These are phyloP conservation scores for Archilochus colubris DNA, from an alignment of 2,113 vertebrate genomes.

Conservation along the genomic window DNA sequence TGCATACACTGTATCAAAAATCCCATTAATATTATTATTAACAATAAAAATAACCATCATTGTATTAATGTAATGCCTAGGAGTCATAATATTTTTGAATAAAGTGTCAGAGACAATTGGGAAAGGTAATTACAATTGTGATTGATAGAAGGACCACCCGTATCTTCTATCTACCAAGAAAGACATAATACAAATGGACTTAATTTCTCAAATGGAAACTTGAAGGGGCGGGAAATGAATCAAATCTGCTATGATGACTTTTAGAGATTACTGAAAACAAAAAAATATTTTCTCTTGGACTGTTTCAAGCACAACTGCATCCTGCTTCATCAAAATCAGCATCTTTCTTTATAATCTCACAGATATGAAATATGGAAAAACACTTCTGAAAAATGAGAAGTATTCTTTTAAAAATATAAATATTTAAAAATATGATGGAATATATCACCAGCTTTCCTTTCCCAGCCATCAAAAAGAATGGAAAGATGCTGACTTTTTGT, in stretches of 20 bases:
- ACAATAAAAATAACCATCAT: conserved; percentile 52
- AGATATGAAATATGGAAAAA: not conserved
- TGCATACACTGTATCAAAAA: not conserved
- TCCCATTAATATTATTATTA: conserved; percentile 40
- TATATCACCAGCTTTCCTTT: not conserved
- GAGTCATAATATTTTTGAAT: conserved; percentile 44
- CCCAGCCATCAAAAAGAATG: not conserved
- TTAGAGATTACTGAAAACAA: not conserved
- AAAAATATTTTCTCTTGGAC: not conserved
- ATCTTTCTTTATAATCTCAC: not conserved
- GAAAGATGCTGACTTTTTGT: not conserved
- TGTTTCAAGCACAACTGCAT: not conserved
- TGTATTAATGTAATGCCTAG: conserved; percentile 15
- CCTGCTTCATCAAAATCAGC: not conserved
- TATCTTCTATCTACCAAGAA: not conserved
- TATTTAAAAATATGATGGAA: not conserved
- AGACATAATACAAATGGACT: not conserved
- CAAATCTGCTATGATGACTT: not conserved
- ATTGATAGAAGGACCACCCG: conserved; percentile 55
- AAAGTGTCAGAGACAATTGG: conserved; percentile 26
- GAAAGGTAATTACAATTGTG: conserved; percentile 55
- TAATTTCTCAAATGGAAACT: conserved; percentile 22
- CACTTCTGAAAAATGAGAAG: not conserved
- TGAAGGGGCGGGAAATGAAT: not conserved
- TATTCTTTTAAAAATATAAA: not conserved